These are phyloP conservation scores for Octopus bimaculoides DNA, from an alignment of 1,140 invertebrate genomes.

Conservation along the genomic window DNA sequence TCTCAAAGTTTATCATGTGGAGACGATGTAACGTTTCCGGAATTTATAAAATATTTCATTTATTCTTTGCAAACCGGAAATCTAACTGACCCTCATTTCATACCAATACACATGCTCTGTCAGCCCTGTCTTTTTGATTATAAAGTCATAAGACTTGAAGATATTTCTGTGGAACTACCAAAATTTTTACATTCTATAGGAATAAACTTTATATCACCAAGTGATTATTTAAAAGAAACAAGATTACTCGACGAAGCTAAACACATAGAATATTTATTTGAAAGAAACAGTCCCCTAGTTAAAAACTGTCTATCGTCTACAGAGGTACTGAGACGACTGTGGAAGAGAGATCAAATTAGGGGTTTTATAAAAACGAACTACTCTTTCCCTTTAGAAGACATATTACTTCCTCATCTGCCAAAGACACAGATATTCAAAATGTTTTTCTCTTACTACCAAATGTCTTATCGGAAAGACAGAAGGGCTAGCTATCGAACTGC, in stretches of 20 bases:
- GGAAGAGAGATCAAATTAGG: background rate
- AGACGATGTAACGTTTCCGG: slow-evolving; percentile 16
- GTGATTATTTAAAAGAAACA: background rate
- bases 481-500: background rate
- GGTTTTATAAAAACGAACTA: background rate
- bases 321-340: background rate
- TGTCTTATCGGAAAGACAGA: background rate
- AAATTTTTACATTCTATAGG: background rate
- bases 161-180: slow-evolving; percentile 4
- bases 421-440: background rate
- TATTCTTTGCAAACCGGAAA: background rate
- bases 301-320: background rate
- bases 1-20: slow-evolving; percentile 8
- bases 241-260: background rate
- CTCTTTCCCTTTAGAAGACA: background rate
- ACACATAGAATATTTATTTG: background rate
- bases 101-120: slow-evolving; percentile 14
- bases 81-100: slow-evolving; percentile 15
- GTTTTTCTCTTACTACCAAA: background rate
- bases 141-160: slow-evolving; percentile 18
- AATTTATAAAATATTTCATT: slow-evolving; percentile 19
- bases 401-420: background rate
- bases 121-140: slow-evolving; percentile 16
- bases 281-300: background rate
- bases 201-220: background rate